These are phyloP conservation scores for Drosophila bocqueti DNA, from an alignment of 1,140 invertebrate species.

Conservation along the genomic window DNA sequence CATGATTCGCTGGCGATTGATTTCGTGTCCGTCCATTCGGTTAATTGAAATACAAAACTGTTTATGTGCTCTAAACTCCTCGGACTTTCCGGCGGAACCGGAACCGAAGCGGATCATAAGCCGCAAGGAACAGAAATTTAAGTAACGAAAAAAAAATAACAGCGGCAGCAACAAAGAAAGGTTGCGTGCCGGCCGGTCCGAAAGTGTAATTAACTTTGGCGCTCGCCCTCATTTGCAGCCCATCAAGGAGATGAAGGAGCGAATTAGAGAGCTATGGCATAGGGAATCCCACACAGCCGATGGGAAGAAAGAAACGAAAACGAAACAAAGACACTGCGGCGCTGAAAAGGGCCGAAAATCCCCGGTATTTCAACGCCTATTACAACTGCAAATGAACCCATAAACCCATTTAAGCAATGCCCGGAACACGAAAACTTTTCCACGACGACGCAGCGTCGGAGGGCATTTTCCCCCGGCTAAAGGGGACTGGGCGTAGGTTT, in stretches of 20 bases:
- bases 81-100: slow-evolving; percentile 1
- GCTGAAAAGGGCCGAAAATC: slow-evolving; percentile 51
- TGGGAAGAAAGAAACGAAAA: slow-evolving; percentile 18
- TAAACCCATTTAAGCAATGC: slow-evolving; percentile 80
- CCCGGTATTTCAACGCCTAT: slow-evolving; percentile 74
- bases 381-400: slow-evolving; percentile 80
- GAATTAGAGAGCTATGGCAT: slow-evolving; percentile 33
- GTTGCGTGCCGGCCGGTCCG: slow-evolving; percentile 39
- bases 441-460: slow-evolving; percentile 12
- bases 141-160: slow-evolving; percentile 15
- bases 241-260: slow-evolving; percentile 61
- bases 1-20: slow-evolving; percentile 70
- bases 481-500: slow-evolving; percentile 13
- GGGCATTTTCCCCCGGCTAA: slow-evolving; percentile 28
- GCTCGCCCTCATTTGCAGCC: slow-evolving; percentile 67
- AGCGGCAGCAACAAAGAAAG: slow-evolving; percentile 18
- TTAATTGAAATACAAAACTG: slow-evolving; percentile 71
- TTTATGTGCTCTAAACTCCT: slow-evolving; percentile 38
- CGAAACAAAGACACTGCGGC: slow-evolving; percentile 30
- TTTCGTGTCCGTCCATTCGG: slow-evolving; percentile 56
- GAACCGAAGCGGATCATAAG: slow-evolving; percentile 3
- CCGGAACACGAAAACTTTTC: slow-evolving; percentile 70
- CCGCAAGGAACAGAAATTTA: slow-evolving; percentile 14
- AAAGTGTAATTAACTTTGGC: slow-evolving; percentile 61
- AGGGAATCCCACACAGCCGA: slow-evolving; percentile 1